Base-by-base conservation (phyloP, 1,140 invertebrate species). In the Drosophila ambigua region DNA sequence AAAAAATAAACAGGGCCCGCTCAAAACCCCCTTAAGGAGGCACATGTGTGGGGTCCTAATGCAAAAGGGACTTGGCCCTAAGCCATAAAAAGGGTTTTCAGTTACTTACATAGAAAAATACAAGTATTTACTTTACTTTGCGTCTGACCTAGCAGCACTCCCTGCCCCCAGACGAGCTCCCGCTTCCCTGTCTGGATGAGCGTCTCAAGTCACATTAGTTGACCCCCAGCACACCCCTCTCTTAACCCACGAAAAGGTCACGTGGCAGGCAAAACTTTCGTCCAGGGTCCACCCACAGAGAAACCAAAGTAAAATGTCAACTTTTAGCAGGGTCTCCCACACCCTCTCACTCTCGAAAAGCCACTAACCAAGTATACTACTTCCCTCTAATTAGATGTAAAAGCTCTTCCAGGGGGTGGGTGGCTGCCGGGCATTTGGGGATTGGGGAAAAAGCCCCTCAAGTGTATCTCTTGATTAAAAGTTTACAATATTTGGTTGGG, bases 41-140 rank as follows among this genome's bases (percentile, higher is more conserved):
- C 66, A 67, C 62, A 64, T 81, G 51, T 77, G 72, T 45, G 77
- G 49, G 35, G 35, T 45, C 43, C 61, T 82, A 83, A 79, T 83
- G 75, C 79, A 83, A 72, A 82, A 83, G 53, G 79, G 79, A 72
- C 73, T 53, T 61, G 60, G 68, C 43, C 68, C 50, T 78, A 79
- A 82, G 69, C 64, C 71, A 69, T 69, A 69, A 71, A 82, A 82
- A 82, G 60, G 79, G 79, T 65, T 82, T 46, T 51, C 62, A 53
- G 44, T 58, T 46, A 52, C 51, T 62, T 62, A 54, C 62, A 61
- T 64, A 60, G 57, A 71, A 75, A 82, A 82, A 63, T 75, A 66
- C 78, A 72, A 77, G 74, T 64, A 78, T 80, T 80, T 80, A 80
- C 78, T 80, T 80, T 80, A 80, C 78, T 78, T 78, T 78, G 64